Percentiles rank a stretch among this genome's conserved stretches.
phyloP scores from a whole-genome alignment of 2,888 invertebrate species.

The Papilio gigon region DNA sequence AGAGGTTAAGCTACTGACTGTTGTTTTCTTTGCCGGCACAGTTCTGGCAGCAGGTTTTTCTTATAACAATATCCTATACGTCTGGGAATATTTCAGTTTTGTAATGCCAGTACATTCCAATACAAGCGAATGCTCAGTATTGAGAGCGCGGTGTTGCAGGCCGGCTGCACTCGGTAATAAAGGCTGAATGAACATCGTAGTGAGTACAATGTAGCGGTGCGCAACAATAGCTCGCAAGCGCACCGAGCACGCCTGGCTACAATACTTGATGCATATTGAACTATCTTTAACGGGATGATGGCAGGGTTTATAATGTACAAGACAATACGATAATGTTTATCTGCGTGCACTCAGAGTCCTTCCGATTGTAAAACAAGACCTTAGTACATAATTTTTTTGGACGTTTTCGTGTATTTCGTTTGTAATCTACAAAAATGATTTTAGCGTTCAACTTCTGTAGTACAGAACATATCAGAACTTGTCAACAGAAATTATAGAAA shows the following conservation, averaged over 20 bases:
- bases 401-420: too few relatives aligned
- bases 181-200: constrained; percentile 7
- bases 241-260: background rate
- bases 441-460: too few relatives aligned
- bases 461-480: too few relatives aligned
- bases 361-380: too few relatives aligned
- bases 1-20: too few relatives aligned
- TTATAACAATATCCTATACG: background rate
- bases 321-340: too few relatives aligned
- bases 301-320: too few relatives aligned
- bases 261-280: constrained; percentile 3
- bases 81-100: background rate
- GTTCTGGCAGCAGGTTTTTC: too few relatives aligned
- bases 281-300: background rate
- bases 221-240: background rate
- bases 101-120: background rate
- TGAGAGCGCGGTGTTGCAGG: background rate
- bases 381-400: too few relatives aligned
- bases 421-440: too few relatives aligned
- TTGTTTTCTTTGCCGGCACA: too few relatives aligned
- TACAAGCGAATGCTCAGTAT: constrained; percentile 1
- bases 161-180: background rate
- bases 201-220: background rate
- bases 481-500: background rate
- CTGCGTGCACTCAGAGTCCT: too few relatives aligned